Evolutionary conservation across 1,140 invertebrate genomes (phyloP).

Genomic region (Galleria mellonella): DNA sequence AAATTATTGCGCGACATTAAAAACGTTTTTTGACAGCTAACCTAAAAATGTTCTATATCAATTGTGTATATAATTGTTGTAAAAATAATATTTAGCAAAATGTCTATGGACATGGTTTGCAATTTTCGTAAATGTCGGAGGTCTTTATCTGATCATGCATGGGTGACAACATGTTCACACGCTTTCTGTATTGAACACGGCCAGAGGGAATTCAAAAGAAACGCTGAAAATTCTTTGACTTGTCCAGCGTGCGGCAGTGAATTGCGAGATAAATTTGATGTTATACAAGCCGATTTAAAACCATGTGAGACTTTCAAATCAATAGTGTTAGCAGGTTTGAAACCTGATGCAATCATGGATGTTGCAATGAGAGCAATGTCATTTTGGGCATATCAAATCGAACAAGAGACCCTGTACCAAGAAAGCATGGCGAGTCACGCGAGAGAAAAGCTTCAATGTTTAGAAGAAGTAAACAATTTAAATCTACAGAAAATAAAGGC

Average conservation of each 20-base stretch:
- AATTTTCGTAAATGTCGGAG: slow-evolving; percentile 74
- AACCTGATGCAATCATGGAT: slow-evolving; percentile 71
- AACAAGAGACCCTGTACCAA: slow-evolving; percentile 69
- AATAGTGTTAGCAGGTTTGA: slow-evolving; percentile 70
- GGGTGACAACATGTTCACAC: slow-evolving; percentile 75
- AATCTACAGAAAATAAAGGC: slow-evolving; percentile 65
- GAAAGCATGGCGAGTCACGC: slow-evolving; percentile 63
- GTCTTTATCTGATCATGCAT: slow-evolving; percentile 61
- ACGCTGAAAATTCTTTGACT: slow-evolving; percentile 50
- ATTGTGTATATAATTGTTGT: too few relatives aligned
- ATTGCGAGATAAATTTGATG: slow-evolving; percentile 69
- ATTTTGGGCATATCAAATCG: slow-evolving; percentile 73
- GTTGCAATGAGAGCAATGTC: slow-evolving; percentile 72
- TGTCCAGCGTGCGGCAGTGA: slow-evolving; percentile 71
- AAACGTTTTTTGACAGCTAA: slow-evolving; percentile 8
- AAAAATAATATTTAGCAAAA: slow-evolving; percentile 13
- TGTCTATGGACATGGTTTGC: slow-evolving; percentile 65
- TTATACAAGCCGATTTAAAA: slow-evolving; percentile 72
- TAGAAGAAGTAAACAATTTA: slow-evolving; percentile 61
- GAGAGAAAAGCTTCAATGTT: slow-evolving; percentile 57
- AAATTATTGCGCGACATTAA: too few relatives aligned
- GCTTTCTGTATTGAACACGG: slow-evolving; percentile 74
- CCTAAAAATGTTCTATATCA: slow-evolving; percentile 3
- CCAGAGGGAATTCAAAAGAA: slow-evolving; percentile 65
- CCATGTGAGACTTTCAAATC: slow-evolving; percentile 71